Evolutionary conservation across 2,797 vertebrate genomes (phyloP).

Genomic region (Phalloptychus januarius): DNA sequence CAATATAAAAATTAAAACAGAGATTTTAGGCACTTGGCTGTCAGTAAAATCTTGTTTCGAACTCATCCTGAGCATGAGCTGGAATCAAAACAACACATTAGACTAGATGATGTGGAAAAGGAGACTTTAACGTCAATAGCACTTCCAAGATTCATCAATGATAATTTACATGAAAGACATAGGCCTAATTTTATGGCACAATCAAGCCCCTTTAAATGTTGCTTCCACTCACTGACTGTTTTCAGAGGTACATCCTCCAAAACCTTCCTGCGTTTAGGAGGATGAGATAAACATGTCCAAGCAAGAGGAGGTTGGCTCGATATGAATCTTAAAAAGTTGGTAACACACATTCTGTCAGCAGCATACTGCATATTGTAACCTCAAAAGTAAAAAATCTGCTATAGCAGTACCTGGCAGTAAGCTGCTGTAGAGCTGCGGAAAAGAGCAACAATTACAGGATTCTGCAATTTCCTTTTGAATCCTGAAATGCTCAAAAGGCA

Average conservation of each 20-base stretch:
- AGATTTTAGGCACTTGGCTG: constrained; percentile 61
- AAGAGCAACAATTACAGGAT: not conserved
- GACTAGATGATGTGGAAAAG: constrained; percentile 24
- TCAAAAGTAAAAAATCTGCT: not conserved
- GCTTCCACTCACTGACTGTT: not conserved
- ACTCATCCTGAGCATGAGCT: constrained; percentile 37
- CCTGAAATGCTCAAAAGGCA: not conserved
- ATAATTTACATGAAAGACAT: constrained; percentile 43
- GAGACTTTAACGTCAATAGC: constrained; percentile 53
- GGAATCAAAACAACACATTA: constrained; percentile 33
- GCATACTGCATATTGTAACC: not conserved
- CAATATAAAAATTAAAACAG: constrained; percentile 20
- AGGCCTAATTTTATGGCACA: not conserved
- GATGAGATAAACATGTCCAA: not conserved
- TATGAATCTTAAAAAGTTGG: not conserved
- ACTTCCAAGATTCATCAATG: constrained; percentile 59
- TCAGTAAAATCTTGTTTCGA: constrained; percentile 56
- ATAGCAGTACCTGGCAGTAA: not conserved
- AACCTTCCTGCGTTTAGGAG: not conserved
- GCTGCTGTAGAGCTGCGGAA: not conserved
- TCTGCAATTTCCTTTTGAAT: not conserved
- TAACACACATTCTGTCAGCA: not conserved
- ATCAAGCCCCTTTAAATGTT: not conserved
- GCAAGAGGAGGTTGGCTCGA: not conserved
- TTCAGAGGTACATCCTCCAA: not conserved